phyloP scores from a whole-genome alignment of 2,888 invertebrate genomes.

The Mallateleia sp. region DNA sequence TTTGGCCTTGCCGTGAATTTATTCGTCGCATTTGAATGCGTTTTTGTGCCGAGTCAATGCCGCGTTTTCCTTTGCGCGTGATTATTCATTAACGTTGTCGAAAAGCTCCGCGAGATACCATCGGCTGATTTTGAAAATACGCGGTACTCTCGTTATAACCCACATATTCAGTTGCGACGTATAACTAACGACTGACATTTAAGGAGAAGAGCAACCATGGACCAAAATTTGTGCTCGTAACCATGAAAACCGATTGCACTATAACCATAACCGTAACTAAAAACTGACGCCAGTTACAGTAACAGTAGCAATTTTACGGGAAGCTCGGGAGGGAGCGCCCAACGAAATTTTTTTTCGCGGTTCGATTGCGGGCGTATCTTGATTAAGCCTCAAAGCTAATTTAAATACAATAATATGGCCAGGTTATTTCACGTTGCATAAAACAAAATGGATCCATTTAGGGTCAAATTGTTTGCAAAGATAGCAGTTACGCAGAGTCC shows the following conservation, averaged over 20 bases:
- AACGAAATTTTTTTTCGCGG: not conserved
- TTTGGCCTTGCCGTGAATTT: constrained; percentile 57
- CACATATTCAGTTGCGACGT: not conserved
- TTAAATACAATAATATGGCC: constrained; percentile 36
- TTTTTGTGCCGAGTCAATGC: constrained; percentile 53
- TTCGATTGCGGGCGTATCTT: constrained; percentile 23
- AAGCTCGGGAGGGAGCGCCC: not conserved
- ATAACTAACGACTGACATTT: constrained; percentile 2
- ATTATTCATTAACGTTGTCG: constrained; percentile 36
- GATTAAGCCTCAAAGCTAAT: constrained; percentile 26
- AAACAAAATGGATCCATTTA: constrained; percentile 34
- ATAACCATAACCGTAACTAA: constrained; percentile 1
- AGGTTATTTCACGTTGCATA: constrained; percentile 5
- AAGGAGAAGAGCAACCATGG: not conserved
- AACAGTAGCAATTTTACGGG: constrained; percentile 5
- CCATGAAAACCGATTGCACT: not conserved
- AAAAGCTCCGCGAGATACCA: constrained; percentile 4
- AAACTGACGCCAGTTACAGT: not conserved
- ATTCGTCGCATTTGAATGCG: constrained; percentile 61
- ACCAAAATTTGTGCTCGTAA: not conserved
- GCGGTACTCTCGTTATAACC: not conserved
- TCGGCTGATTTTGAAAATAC: constrained; percentile 15
- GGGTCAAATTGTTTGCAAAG: constrained; percentile 32
- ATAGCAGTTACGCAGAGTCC: constrained; percentile 15
- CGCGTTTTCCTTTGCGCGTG: constrained; percentile 32